Conservation (phyloP, 2,888 invertebrate genomes). For the Drosophila demipolita region DNA sequence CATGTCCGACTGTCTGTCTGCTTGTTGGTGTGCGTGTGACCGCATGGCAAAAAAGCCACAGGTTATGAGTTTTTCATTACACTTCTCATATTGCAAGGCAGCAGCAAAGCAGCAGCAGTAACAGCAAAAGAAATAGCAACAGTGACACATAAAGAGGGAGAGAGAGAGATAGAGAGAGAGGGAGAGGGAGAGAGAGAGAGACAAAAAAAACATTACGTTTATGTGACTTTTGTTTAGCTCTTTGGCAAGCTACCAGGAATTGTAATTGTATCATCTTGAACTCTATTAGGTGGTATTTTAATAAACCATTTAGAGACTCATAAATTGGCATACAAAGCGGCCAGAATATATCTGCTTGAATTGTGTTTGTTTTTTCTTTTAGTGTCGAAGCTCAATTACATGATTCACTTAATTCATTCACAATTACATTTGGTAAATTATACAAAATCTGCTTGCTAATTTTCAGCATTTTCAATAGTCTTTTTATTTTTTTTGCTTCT, state of each 20-base stretch:
- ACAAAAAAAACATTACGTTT: constrained; percentile 30
- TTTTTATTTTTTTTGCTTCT: neutral
- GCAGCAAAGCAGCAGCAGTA: constrained; percentile 2
- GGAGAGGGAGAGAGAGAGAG: neutral
- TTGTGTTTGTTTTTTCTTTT: neutral
- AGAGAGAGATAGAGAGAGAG: neutral
- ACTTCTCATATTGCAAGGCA: constrained; percentile 50
- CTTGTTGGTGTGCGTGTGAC: constrained; percentile 66
- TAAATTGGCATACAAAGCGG: constrained; percentile 7
- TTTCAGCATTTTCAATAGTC: neutral
- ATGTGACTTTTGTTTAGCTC: constrained; percentile 54
- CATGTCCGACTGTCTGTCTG: constrained; percentile 1
- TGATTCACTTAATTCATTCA: neutral
- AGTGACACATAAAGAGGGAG: neutral
- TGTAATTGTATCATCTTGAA: constrained; percentile 48
- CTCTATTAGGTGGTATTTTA: constrained; percentile 25
- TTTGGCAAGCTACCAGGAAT: constrained; percentile 66
- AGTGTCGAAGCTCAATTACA: neutral
- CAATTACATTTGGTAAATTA: neutral
- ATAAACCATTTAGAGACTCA: constrained; percentile 26
- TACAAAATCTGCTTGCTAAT: neutral
- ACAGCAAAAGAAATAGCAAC: constrained; percentile 2
- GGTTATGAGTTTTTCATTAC: constrained; percentile 77
- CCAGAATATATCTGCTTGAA: neutral
- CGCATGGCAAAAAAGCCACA: constrained; percentile 77